phyloP scores from a whole-genome alignment of 2,797 vertebrate genomes.

The Sparus aurata region DNA sequence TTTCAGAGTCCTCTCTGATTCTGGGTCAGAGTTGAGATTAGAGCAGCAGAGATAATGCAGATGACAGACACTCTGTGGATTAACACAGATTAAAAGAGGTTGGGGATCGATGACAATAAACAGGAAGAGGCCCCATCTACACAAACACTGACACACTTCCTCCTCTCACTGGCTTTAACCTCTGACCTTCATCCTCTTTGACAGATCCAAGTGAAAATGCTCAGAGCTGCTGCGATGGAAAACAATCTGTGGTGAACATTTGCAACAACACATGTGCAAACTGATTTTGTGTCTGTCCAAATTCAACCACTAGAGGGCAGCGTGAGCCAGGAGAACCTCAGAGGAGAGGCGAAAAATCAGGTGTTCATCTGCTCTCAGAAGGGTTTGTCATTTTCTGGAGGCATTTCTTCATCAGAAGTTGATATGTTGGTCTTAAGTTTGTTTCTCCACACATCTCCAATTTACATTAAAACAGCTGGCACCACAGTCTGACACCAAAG shows the following conservation, averaged over 20 bases:
- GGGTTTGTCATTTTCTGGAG: too few relatives aligned
- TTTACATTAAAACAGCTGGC: too few relatives aligned
- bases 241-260: not conserved
- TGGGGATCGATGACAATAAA: conserved; percentile 25
- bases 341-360: not conserved
- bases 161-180: conserved; percentile 13
- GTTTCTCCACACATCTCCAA: too few relatives aligned
- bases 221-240: not conserved
- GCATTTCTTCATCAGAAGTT: too few relatives aligned
- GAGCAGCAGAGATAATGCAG: conserved; percentile 46
- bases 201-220: conserved; percentile 7
- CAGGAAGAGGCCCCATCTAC: conserved; percentile 13
- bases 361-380: too few relatives aligned
- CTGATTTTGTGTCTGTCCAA: not conserved
- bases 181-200: conserved; percentile 6
- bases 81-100: conserved; percentile 61
- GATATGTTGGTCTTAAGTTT: too few relatives aligned
- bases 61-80: conserved; percentile 56
- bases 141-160: conserved; percentile 30
- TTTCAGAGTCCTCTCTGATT: conserved; percentile 16
- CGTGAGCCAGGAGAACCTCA: not conserved
- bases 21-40: conserved; percentile 68
- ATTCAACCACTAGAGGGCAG: conserved; percentile 79
- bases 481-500: too few relatives aligned
- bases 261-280: not conserved